Conservation (phyloP, 2,888 invertebrate species). For the Sisyra nigra region DNA sequence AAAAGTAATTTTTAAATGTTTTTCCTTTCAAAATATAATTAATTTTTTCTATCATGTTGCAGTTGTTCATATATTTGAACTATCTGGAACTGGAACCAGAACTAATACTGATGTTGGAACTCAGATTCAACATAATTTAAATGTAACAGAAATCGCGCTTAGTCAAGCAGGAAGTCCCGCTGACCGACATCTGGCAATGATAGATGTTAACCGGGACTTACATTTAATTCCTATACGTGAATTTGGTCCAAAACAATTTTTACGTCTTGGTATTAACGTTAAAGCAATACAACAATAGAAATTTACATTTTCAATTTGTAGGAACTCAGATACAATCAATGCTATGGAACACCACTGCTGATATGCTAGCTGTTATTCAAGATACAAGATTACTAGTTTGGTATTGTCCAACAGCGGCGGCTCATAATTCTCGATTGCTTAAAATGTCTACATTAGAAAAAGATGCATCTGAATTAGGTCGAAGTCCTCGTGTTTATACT, state of each 20-base stretch:
- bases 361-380: constrained; percentile 63
- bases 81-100: constrained; percentile 29
- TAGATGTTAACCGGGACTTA: constrained; percentile 81
- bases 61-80: constrained; percentile 76
- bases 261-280: constrained; percentile 48
- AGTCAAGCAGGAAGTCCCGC: constrained; percentile 68
- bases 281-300: too few species aligned
- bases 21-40: too few species aligned
- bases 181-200: constrained; percentile 70
- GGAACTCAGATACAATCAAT: constrained; percentile 38
- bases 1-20: too few species aligned
- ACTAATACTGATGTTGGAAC: constrained; percentile 57
- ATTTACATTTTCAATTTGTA: too few species aligned
- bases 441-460: constrained; percentile 37
- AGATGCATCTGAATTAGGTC: constrained; percentile 59
- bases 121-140: constrained; percentile 57
- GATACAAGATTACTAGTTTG: constrained; percentile 67
- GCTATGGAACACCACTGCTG: constrained; percentile 60
- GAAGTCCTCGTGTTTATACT: constrained; percentile 63
- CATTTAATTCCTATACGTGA: constrained; percentile 63
- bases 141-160: constrained; percentile 65
- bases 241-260: constrained; percentile 37
- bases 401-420: constrained; percentile 61
- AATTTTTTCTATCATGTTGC: too few species aligned
- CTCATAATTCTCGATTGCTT: constrained; percentile 53